Evolutionary conservation across 2,113 vertebrate species (phyloP), one percentile per base, ranked within the genome.

Genomic region (Apteryx owenii): DNA sequence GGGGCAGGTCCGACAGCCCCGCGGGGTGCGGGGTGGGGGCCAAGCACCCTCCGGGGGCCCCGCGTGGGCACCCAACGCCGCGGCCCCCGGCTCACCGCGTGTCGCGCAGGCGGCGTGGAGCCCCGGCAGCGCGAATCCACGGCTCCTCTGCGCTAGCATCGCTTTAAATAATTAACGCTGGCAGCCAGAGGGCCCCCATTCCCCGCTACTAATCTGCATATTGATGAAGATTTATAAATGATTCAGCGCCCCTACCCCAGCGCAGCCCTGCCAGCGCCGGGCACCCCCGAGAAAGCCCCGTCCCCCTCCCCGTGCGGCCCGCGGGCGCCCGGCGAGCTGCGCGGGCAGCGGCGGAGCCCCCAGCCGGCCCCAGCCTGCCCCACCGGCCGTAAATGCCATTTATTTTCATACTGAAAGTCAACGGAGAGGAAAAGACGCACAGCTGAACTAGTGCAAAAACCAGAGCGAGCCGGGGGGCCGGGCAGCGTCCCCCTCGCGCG

Each of bases 211-310:
- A 97, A 98, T 98, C 97, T 98, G 98, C 98, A 98, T 98, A 97
- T 98, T 98, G 97, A 98, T 98, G 97, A 98, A 96, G 98, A 97
- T 96, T 97, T 97, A 98, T 98, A 98, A 98, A 98, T 97, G 96
- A 98, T 98, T 98, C 97, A 78, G 62, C 28, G 38, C 78, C 83
- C 15, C 48, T 20, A 14, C 58, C 31, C n/a, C 51, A 14, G 16
- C 9, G 23, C 44, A 26, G n/a, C 33, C 44, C 9, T 3, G 40
- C 23, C 6, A 15, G 53, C 19, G 38, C n/a, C 61, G n/a, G n/a
- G 88, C 82, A 85, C 91, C 95, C 93, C 53, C 3, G 7, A 73
- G 69, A 40, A 51, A 46, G 51, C 28, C 21, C 48, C 2, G 1
- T 18, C 40, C 72, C 29, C 12, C 36, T 60, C 31, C 46, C 65